Base-by-base conservation (phyloP, 1,140 invertebrate species). In the Eriosoma lanigerum region DNA sequence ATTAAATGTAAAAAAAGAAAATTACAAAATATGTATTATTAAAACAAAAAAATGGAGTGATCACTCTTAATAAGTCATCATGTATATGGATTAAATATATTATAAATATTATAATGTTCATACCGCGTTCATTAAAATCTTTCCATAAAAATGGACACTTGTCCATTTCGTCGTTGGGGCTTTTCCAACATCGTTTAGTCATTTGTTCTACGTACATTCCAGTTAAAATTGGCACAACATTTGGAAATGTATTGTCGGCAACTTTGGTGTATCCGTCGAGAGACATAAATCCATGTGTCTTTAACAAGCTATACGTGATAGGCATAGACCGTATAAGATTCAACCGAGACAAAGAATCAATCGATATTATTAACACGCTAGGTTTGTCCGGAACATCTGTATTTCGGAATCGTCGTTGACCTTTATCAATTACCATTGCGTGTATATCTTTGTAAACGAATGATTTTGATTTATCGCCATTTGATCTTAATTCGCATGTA, bases 271-370 rank as follows among this genome's bases (percentile, higher is more conserved):
- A 92, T 0, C 91, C 91, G 44, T 87, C 84, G 15, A 91, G 84
- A 29, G 86, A 86, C 17, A 89, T 82, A 84, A 89, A 91, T 13
- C 86, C 87, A 5, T 90, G 86, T 21, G 88, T 86, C 50, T 88
- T 87, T 13, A 96, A 85, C 84, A 90, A 91, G 60, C 87, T 84
- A 3, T 88, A 86, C 0, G 93, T 94, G 83, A 88, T 88, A 17
- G 93, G 93, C 90, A 96, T 90, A 32, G 91, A 90, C 44, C 92
- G 89, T 2, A 95, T 85, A 89, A 82, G 52, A 86, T 96, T 96
- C 68, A 96, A 87, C 64, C 94, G 88, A 0, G 95, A 97, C 2
- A 96, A 89, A 0, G 93, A 92, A 84, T 96, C 95, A 19, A 97
- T 88, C 0, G 95, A 95, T n/a, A 96, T 85, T 15, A 97, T 87